Evolutionary conservation across 2,113 vertebrate genomes (phyloP).

Genomic region (Nettapus auritus): DNA sequence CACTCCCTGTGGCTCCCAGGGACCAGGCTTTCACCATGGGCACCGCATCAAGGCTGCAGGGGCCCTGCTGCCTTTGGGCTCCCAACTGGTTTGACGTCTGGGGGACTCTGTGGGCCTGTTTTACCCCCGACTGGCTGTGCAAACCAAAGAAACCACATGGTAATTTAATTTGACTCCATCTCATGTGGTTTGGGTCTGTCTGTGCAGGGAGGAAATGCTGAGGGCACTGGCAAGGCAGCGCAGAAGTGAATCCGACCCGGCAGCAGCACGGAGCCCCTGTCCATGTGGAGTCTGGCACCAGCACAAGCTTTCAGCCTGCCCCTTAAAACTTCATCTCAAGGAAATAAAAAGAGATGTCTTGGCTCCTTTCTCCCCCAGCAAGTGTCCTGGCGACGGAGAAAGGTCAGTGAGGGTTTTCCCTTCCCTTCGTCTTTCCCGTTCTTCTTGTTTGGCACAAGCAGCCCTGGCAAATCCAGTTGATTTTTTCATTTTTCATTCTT

Average conservation of each 20-base stretch:
- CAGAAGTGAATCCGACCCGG: not conserved
- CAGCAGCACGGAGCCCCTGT: not conserved
- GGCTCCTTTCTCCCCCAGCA: not conserved
- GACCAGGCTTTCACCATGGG: not conserved
- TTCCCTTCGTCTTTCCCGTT: constrained; percentile 12
- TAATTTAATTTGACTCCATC: constrained; percentile 23
- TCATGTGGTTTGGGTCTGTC: not conserved
- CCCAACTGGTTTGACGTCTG: not conserved
- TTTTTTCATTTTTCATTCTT: constrained; percentile 67
- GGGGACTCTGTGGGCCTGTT: not conserved
- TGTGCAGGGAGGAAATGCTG: not conserved
- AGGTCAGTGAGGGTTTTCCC: not conserved
- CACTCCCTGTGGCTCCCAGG: not conserved
- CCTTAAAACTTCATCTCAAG: not conserved
- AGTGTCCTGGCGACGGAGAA: not conserved
- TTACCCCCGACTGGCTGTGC: not conserved
- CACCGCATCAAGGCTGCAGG: not conserved
- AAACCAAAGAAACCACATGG: not conserved
- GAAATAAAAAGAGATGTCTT: not conserved
- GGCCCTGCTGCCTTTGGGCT: not conserved
- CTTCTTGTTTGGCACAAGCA: constrained; percentile 25
- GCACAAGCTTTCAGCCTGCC: not conserved
- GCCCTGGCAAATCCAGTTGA: constrained; percentile 62
- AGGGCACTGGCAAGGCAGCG: not conserved
- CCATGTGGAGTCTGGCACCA: not conserved